Evolutionary conservation across 2,888 invertebrate genomes (phyloP).

Genomic region (Drosophila meridiana): DNA sequence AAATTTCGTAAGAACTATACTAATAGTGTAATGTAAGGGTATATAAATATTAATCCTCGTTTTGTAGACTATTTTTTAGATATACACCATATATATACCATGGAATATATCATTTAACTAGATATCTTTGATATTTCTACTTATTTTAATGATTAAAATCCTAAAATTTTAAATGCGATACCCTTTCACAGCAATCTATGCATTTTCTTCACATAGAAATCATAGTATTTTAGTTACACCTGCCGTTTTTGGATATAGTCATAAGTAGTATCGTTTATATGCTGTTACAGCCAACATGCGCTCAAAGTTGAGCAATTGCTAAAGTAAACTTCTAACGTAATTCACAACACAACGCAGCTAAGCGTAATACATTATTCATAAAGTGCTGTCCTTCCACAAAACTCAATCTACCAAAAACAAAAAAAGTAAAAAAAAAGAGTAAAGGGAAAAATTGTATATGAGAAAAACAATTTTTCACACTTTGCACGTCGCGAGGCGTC

Average conservation of each 20-base stretch:
- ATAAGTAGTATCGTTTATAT: constrained; percentile 21
- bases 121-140: too few species aligned
- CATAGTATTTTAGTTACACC: constrained; percentile 1
- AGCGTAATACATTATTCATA: constrained; percentile 72
- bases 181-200: not conserved
- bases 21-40: too few species aligned
- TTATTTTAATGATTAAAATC: too few species aligned
- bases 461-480: constrained; percentile 72
- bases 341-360: constrained; percentile 61
- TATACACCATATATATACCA: too few species aligned
- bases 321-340: constrained; percentile 59
- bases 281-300: constrained; percentile 23
- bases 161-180: too few species aligned
- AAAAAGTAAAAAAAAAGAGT: constrained; percentile 6
- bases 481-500: constrained; percentile 66
- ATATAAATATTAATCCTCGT: too few species aligned
- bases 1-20: too few species aligned
- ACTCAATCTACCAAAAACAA: constrained; percentile 41
- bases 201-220: not conserved
- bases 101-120: too few species aligned
- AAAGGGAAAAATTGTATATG: constrained; percentile 17
- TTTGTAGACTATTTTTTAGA: too few species aligned
- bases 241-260: constrained; percentile 4
- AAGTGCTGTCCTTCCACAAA: constrained; percentile 42
- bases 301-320: constrained; percentile 57